A percentile compares a stretch with the other conserved stretches of the same genome.
Conservation (phyloP, 2,888 invertebrate genomes). For the Philaethria dido region DNA sequence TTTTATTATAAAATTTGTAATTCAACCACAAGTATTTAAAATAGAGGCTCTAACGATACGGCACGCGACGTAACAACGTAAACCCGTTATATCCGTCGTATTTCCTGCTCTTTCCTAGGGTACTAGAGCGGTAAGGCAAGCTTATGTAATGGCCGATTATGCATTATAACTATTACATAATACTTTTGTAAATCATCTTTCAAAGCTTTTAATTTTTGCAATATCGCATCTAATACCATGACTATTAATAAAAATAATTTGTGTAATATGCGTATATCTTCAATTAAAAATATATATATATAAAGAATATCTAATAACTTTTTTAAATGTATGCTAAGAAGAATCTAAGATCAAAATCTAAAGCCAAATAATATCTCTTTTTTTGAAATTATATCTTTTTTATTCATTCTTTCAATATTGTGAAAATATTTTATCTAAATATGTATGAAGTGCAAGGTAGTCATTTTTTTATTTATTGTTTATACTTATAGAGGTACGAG, state of each 20-base stretch:
- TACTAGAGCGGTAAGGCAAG: conserved; percentile 44
- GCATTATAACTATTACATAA: conserved; percentile 31
- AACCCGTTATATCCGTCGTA: conserved; percentile 39
- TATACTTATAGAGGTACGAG: too few relatives aligned
- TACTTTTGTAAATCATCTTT: conserved; percentile 16
- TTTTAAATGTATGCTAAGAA: too few relatives aligned
- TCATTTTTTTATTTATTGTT: too few relatives aligned
- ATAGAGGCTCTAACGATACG: not conserved
- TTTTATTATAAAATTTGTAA: not conserved
- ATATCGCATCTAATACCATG: not conserved
- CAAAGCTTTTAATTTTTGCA: conserved; percentile 1
- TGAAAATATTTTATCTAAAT: too few relatives aligned
- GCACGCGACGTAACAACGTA: conserved; percentile 30
- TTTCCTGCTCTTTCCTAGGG: conserved; percentile 48
- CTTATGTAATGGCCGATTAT: conserved; percentile 32
- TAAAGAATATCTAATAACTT: too few relatives aligned
- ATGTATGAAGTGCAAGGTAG: too few relatives aligned
- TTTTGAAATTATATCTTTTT: too few relatives aligned
- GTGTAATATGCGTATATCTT: not conserved
- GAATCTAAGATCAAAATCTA: too few relatives aligned
- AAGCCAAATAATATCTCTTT: too few relatives aligned
- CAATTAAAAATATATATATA: too few relatives aligned
- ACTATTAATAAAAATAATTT: not conserved
- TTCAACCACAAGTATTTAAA: conserved; percentile 8
- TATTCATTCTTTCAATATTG: too few relatives aligned